Conservation (phyloP, 2,797 vertebrate genomes). For the Delichon dasypus region DNA sequence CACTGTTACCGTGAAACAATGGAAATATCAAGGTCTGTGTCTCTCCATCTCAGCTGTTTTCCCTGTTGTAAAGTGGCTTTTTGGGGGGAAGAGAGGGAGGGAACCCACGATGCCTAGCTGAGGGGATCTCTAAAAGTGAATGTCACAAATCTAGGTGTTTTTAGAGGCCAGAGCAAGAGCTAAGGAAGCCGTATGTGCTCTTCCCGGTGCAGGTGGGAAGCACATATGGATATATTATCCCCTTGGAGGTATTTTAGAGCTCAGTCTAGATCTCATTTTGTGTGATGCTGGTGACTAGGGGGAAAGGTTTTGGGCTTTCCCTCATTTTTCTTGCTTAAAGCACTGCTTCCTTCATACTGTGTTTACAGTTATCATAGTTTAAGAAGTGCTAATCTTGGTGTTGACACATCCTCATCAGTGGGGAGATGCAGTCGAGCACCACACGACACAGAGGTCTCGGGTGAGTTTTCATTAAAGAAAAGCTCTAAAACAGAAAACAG, state of each 20-base stretch:
- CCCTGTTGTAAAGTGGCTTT: background rate
- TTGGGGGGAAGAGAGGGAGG: background rate
- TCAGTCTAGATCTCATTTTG: background rate
- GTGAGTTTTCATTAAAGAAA: background rate
- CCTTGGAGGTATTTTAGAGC: slow-evolving; percentile 24
- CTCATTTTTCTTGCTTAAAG: slow-evolving; percentile 10
- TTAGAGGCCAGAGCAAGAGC: background rate
- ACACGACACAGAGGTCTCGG: background rate
- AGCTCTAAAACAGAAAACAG: slow-evolving; percentile 1
- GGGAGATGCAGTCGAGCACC: background rate
- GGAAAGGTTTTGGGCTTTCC: background rate
- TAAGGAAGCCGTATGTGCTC: background rate
- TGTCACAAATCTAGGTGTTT: background rate
- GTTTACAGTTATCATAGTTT: slow-evolving; percentile 2
- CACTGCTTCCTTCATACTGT: background rate
- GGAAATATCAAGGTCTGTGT: slow-evolving; percentile 14
- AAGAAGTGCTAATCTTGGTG: slow-evolving; percentile 33
- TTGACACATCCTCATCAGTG: slow-evolving; percentile 14
- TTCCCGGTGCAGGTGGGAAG: slow-evolving; percentile 11
- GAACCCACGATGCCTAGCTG: background rate
- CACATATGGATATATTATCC: slow-evolving; percentile 31
- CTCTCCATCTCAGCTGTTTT: background rate
- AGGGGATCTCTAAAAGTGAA: background rate
- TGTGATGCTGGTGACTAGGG: background rate
- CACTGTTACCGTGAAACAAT: background rate